A percentile compares a stretch with the other conserved stretches of the same genome.
Evolutionary conservation across 2,888 invertebrate species (phyloP).

Genomic region (Chrysomela aeneicollis): DNA sequence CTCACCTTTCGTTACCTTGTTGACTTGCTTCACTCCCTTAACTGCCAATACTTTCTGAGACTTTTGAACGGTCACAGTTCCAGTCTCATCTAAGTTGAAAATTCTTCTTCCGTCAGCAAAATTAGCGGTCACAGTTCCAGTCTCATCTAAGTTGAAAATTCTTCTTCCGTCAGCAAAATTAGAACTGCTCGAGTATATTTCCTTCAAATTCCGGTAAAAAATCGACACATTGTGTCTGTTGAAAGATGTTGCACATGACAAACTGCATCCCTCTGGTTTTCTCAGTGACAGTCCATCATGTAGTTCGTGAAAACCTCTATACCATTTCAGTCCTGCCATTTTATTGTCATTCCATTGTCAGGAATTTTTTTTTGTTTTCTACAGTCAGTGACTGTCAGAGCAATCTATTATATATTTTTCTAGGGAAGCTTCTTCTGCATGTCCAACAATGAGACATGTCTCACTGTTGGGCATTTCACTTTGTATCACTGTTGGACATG

Average conservation of each 20-base stretch:
- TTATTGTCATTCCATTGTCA: slow-evolving; percentile 36
- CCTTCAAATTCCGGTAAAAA: slow-evolving; percentile 10
- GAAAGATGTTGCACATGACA: slow-evolving; percentile 11
- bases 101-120: slow-evolving; percentile 16
- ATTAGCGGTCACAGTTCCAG: no score
- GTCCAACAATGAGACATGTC: no score
- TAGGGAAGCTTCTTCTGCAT: slow-evolving; percentile 17
- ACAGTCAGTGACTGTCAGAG: slow-evolving; percentile 14
- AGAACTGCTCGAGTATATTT: background rate
- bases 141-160: no score
- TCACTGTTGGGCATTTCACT: no score
- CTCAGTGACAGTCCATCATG: slow-evolving; percentile 59
- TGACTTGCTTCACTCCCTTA: slow-evolving; percentile 17
- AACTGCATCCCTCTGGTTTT: slow-evolving; percentile 47
- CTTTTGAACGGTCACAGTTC: slow-evolving; percentile 14
- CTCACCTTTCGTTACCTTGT: slow-evolving; percentile 15
- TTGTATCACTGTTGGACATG: no score
- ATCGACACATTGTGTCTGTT: slow-evolving; percentile 15
- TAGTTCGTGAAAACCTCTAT: slow-evolving; percentile 63
- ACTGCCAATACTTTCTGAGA: slow-evolving; percentile 8
- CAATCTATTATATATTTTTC: slow-evolving; percentile 22
- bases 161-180: slow-evolving; percentile 7
- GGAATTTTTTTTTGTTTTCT: slow-evolving; percentile 28
- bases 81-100: slow-evolving; percentile 18
- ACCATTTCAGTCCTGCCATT: slow-evolving; percentile 66